Base-by-base conservation (phyloP, 2,888 invertebrate species). In the Molorchus minor region DNA sequence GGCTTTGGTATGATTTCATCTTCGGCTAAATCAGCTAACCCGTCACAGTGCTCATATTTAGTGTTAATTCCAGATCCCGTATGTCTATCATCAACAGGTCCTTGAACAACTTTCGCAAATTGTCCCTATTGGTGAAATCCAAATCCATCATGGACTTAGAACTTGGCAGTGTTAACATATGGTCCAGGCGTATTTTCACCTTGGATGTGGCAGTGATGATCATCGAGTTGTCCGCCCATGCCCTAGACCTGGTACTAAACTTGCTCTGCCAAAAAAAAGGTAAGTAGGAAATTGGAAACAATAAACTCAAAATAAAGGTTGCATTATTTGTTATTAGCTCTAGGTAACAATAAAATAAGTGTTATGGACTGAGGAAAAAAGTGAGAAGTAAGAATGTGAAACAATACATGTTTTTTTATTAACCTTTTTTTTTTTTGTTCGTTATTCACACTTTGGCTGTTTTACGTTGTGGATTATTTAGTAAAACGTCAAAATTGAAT, bases 11-110 rank as follows among this genome's bases (percentile, higher is more conserved):
- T 84, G 30, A 93, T 86, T 82, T 96, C 96, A 79, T 96, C 96
- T 77, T 96, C 96, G 0, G 91, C 84, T 64, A 96, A 86, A 79
- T 94, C 95, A 0, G 90, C 86, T 10, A 96, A 8, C 92, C 93
- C 29, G 90, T 86, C 0, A 94, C 85, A 0, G 93, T 92, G 75
- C 92, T 93, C 89, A 92, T 91, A 46, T 90, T 88, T 51, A 94
- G 82, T 10, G 86, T 84, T 67, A 93, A 78, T 54, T 82, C 83
- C 47, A 93, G 81, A 70, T 92, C 89, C 8, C 83, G 82, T 0
- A 91, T 84, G 17, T 85, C 84, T 7, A 90, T 85, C 43, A 88
- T 87, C 3, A 92, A 77, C 33, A 87, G 81, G 65, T 85, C 83
- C 53, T 78, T 77, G 65, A 84, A 84, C 20, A 83, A 71, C 51